Conservation (phyloP, 2,888 invertebrate species). For the Crepidodera aurea region DNA sequence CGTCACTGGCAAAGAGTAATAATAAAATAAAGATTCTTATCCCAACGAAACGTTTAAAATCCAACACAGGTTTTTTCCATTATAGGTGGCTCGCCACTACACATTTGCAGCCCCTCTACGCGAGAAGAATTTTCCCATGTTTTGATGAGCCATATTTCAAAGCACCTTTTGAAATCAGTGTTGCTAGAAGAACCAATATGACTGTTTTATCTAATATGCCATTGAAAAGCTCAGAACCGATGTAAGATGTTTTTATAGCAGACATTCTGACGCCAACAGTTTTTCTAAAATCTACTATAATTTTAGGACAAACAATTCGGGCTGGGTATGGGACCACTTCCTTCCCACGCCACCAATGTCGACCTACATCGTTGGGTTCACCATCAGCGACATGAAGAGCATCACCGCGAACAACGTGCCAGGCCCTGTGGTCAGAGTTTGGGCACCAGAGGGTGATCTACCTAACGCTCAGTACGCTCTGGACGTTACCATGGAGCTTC, state of each 20-base stretch:
- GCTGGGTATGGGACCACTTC: slow-evolving; percentile 71
- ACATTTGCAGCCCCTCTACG: slow-evolving; percentile 72
- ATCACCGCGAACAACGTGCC: slow-evolving; percentile 42
- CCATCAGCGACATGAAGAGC: slow-evolving; percentile 55
- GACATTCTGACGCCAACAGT: too few species aligned
- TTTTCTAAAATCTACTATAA: slow-evolving; percentile 6
- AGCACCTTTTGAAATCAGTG: slow-evolving; percentile 77
- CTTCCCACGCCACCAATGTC: slow-evolving; percentile 74
- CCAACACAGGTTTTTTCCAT: too few species aligned
- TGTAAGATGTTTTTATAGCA: too few species aligned
- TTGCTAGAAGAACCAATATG: slow-evolving; percentile 71
- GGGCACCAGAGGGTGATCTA: slow-evolving; percentile 59
- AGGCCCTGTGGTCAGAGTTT: slow-evolving; percentile 59
- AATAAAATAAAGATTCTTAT: too few species aligned
- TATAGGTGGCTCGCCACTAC: slow-evolving; percentile 69
- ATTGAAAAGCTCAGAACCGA: slow-evolving; percentile 63
- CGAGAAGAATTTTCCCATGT: slow-evolving; percentile 75
- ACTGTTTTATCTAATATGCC: slow-evolving; percentile 78
- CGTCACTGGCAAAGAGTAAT: too few species aligned
- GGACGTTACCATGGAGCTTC: slow-evolving; percentile 63
- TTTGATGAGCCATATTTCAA: slow-evolving; percentile 82
- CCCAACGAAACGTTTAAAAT: too few species aligned
- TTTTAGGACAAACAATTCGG: slow-evolving; percentile 58
- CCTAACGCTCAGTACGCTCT: slow-evolving; percentile 62
- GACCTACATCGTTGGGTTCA: slow-evolving; percentile 76